These are phyloP conservation scores for Alviniconcha marisindica DNA, from an alignment of 1,140 invertebrate species.

Conservation along the genomic window DNA sequence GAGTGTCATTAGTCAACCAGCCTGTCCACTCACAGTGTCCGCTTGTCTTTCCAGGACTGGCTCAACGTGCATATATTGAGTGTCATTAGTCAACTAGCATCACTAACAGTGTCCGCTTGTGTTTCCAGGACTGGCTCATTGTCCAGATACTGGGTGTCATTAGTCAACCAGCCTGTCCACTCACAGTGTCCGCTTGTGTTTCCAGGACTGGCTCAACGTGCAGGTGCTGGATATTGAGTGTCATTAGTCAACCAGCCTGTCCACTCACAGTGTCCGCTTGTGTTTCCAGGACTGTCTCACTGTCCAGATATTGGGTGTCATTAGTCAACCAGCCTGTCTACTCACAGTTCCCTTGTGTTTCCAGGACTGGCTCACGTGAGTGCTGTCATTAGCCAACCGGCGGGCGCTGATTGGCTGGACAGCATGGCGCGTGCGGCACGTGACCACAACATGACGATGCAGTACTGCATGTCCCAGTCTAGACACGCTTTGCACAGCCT, in stretches of 20 bases:
- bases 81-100: too few relatives aligned
- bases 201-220: conserved; percentile 6
- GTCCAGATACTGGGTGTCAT: not conserved
- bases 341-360: not conserved
- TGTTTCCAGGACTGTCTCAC: conserved; percentile 1
- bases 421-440: conserved; percentile 61
- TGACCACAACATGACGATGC: conserved; percentile 53
- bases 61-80: not conserved
- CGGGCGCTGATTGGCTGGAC: conserved; percentile 53
- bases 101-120: not conserved
- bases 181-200: not conserved
- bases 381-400: not conserved
- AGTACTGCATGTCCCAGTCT: conserved; percentile 63
- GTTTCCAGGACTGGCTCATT: conserved; percentile 2
- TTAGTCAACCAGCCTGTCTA: not conserved
- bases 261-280: not conserved
- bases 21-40: too few relatives aligned
- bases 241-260: not conserved
- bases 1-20: too few relatives aligned
- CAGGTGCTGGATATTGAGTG: not conserved
- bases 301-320: not conserved
- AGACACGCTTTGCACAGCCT: conserved; percentile 54
- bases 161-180: not conserved
- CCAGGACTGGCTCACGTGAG: conserved; percentile 6
- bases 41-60: too few relatives aligned